Evolutionary conservation across 2,888 invertebrate species (phyloP).

Genomic region (Xestoiulus laeticollis): DNA sequence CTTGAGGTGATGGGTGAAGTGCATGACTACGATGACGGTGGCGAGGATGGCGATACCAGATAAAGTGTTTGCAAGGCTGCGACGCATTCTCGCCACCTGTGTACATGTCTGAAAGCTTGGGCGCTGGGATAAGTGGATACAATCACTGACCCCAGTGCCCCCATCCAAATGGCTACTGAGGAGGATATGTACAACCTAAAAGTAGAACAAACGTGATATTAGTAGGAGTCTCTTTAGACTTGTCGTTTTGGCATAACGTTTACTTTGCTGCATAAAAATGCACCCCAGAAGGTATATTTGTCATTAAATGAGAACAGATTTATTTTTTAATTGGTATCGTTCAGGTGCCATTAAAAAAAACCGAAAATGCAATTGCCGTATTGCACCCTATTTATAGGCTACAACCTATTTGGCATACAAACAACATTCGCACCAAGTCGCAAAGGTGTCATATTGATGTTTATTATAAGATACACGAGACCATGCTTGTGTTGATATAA

Average conservation of each 20-base stretch:
- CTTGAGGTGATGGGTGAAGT: not conserved
- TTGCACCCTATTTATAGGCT: not conserved
- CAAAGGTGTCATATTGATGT: not conserved
- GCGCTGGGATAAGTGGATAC: not conserved
- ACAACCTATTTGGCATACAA: not conserved
- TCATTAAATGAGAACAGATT: not conserved
- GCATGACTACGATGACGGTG: constrained; percentile 10
- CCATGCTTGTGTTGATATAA: not conserved
- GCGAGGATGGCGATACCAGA: not conserved
- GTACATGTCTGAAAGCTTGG: not conserved
- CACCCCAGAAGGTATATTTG: not conserved
- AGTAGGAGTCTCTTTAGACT: no score
- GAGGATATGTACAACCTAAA: not conserved
- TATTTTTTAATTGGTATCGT: not conserved
- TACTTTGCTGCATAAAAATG: not conserved
- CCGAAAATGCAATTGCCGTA: not conserved
- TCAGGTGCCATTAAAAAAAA: not conserved
- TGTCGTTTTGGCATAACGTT: not conserved
- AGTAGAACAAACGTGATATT: not conserved
- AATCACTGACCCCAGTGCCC: not conserved
- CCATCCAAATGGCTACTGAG: not conserved
- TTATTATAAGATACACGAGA: not conserved
- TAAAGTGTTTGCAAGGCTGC: not conserved
- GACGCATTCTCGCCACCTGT: constrained; percentile 24
- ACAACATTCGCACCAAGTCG: not conserved